Conservation (phyloP, 92 coral and sea anemone species). For the Micromussa lordhowensis region DNA sequence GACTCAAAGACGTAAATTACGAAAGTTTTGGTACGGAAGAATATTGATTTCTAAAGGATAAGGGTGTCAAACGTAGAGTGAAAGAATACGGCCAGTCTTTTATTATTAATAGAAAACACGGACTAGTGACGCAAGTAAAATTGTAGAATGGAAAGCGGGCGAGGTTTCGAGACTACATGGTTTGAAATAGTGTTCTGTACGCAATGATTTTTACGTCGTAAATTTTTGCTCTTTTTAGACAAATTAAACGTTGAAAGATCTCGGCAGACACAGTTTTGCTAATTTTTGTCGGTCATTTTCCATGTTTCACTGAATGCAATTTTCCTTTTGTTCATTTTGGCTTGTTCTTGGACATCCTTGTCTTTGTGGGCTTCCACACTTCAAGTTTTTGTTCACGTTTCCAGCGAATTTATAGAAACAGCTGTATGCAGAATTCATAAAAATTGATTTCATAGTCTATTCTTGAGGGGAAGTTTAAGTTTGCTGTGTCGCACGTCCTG, state of each 20-base stretch:
- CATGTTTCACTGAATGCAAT: background rate
- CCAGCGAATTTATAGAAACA: background rate
- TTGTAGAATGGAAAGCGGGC: background rate
- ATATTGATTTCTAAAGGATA: background rate
- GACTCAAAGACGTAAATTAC: background rate
- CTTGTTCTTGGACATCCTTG: conserved; percentile 4
- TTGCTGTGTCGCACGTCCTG: background rate
- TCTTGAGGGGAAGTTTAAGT: background rate
- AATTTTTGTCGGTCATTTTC: background rate
- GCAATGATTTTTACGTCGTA: background rate
- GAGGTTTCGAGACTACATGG: too few relatives aligned
- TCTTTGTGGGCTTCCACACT: conserved; percentile 17
- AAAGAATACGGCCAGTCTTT: background rate
- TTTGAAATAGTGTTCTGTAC: background rate
- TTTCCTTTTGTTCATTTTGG: background rate
- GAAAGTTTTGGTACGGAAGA: background rate
- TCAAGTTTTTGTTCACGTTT: conserved; percentile 5
- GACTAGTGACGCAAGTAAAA: background rate
- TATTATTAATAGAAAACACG: background rate
- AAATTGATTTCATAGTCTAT: background rate
- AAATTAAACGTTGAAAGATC: background rate
- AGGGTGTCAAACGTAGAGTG: background rate
- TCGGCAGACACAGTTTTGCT: background rate
- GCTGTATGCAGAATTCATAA: conserved; percentile 21
- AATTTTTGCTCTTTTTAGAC: background rate